Evolutionary conservation across 1,140 invertebrate species (phyloP).

Genomic region (Tribolium castaneum): DNA sequence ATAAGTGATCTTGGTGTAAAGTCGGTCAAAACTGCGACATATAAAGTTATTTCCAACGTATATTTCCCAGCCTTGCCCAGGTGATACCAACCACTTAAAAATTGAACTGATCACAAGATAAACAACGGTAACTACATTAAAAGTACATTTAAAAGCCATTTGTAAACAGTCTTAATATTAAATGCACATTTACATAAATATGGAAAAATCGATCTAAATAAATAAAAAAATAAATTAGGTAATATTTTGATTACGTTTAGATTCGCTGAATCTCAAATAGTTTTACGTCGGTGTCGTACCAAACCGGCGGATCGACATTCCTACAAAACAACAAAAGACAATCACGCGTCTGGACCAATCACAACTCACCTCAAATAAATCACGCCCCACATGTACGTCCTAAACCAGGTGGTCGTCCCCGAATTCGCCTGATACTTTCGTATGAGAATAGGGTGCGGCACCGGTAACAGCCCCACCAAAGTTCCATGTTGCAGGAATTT

Average conservation of each 20-base stretch:
- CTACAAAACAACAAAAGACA: constrained; percentile 69
- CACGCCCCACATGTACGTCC: constrained; percentile 99
- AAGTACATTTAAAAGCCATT: constrained; percentile 35
- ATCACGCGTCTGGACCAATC: not conserved
- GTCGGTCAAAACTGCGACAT: too few species aligned
- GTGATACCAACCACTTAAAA: not conserved
- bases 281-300: constrained; percentile 99
- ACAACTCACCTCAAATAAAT: constrained; percentile 89
- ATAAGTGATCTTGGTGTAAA: too few species aligned
- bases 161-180: constrained; percentile 28
- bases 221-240: constrained; percentile 42
- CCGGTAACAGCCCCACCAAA: constrained; percentile 95
- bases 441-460: constrained; percentile 99
- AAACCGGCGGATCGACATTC: constrained; percentile 98
- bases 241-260: constrained; percentile 59
- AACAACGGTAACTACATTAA: constrained; percentile 34
- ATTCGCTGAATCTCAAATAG: constrained; percentile 97
- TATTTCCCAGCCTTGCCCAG: too few species aligned
- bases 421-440: constrained; percentile 98
- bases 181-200: constrained; percentile 33
- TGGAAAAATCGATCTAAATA: not conserved
- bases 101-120: constrained; percentile 10
- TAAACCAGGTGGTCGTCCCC: constrained; percentile 98
- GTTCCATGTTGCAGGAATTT: constrained; percentile 99
- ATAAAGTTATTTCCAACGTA: too few species aligned